These are phyloP conservation scores for Tricholauxania praeusta DNA, from an alignment of 2,888 invertebrate species.

Conservation along the genomic window DNA sequence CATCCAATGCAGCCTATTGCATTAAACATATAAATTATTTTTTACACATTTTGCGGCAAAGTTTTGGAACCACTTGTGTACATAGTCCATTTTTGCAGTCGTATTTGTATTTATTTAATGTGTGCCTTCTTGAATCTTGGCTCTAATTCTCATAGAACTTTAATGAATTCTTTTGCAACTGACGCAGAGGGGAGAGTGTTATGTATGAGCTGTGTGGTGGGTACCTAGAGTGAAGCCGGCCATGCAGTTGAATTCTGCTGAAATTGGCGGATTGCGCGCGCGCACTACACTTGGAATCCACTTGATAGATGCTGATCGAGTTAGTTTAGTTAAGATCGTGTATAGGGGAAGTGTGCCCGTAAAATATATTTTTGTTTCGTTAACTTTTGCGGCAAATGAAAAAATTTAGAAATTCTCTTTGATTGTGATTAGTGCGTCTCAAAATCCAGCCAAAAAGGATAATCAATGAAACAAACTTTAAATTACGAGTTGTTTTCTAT, in stretches of 20 bases:
- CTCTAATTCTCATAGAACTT: constrained; percentile 34
- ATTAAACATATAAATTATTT: too few relatives aligned
- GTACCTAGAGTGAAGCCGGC: constrained; percentile 36
- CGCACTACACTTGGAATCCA: constrained; percentile 57
- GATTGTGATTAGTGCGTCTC: background rate
- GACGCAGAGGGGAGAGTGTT: background rate
- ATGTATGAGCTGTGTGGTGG: constrained; percentile 26
- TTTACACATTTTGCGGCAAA: background rate
- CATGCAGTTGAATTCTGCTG: background rate
- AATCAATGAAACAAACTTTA: too few relatives aligned
- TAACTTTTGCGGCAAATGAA: background rate
- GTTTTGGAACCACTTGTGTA: constrained; percentile 4
- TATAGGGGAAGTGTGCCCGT: constrained; percentile 57
- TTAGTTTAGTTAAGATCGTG: constrained; percentile 65
- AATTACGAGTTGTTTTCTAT: too few relatives aligned
- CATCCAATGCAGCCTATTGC: too few relatives aligned
- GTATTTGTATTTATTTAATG: constrained; percentile 26
- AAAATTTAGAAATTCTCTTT: background rate
- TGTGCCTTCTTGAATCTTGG: constrained; percentile 21
- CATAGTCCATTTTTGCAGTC: background rate
- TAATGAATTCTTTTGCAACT: constrained; percentile 32
- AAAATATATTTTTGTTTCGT: background rate
- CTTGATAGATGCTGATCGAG: constrained; percentile 63
- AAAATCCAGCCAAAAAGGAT: background rate
- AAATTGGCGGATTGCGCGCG: constrained; percentile 41